Percentiles rank a stretch among this genome's conserved stretches.
phyloP scores from a whole-genome alignment of 2,888 invertebrate genomes.

The Hirtodrosophila cameraria region DNA sequence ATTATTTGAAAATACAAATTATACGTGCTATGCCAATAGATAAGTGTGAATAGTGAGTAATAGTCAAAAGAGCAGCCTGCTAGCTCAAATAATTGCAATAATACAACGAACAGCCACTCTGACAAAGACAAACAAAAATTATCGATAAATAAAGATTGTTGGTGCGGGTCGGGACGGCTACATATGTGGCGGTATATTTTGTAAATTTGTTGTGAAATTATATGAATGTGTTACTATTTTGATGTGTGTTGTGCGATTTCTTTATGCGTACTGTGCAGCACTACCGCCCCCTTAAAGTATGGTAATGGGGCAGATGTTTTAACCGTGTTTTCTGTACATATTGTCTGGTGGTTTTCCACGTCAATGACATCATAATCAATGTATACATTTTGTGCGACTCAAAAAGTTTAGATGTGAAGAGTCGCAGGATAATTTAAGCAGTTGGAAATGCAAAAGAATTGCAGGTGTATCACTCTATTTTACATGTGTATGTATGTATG shows the following conservation, averaged over 20 bases:
- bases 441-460: slow-evolving; percentile 17
- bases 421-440: slow-evolving; percentile 29
- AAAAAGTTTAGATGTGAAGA: slow-evolving; percentile 46
- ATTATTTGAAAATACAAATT: slow-evolving; percentile 40
- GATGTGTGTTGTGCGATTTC: slow-evolving; percentile 16
- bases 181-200: slow-evolving; percentile 62
- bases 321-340: slow-evolving; percentile 36
- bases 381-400: slow-evolving; percentile 58
- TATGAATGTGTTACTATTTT: slow-evolving; percentile 43
- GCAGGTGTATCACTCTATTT: slow-evolving; percentile 14
- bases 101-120: slow-evolving; percentile 5
- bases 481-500: slow-evolving; percentile 21
- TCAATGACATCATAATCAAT: slow-evolving; percentile 69
- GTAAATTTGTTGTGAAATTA: slow-evolving; percentile 62
- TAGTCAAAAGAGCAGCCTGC: not conserved
- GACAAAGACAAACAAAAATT: slow-evolving; percentile 43
- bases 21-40: slow-evolving; percentile 44
- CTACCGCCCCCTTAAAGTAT: slow-evolving; percentile 4
- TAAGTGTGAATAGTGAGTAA: slow-evolving; percentile 49
- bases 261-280: slow-evolving; percentile 12
- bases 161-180: slow-evolving; percentile 53
- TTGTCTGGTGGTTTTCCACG: slow-evolving; percentile 48
- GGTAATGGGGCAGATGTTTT: slow-evolving; percentile 10
- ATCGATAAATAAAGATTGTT: slow-evolving; percentile 48
- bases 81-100: not conserved